These are phyloP conservation scores for Epizoanthus rinbou DNA, from an alignment of 92 coral and sea anemone species.

Conservation along the genomic window DNA sequence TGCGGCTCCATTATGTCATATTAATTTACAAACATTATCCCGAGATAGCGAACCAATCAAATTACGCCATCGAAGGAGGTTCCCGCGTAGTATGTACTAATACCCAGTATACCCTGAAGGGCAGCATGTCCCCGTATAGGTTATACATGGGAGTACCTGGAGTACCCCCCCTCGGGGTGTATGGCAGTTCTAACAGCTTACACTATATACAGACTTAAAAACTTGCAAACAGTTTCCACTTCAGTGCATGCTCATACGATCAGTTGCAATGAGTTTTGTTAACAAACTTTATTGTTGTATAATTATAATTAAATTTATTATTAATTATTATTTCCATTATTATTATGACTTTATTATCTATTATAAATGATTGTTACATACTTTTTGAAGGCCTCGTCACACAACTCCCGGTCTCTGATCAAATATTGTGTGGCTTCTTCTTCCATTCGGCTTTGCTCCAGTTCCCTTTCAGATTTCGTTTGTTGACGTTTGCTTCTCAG, in stretches of 20 bases:
- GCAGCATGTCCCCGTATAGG: too few species aligned
- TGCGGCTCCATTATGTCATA: too few species aligned
- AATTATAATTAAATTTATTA: background rate
- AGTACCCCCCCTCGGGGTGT: too few species aligned
- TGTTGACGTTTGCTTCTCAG: conserved; percentile 72
- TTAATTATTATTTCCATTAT: background rate
- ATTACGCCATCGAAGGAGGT: too few species aligned
- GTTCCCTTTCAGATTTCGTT: conserved; percentile 59
- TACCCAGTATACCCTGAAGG: too few species aligned
- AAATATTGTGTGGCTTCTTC: conserved; percentile 88
- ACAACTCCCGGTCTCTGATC: conserved; percentile 84
- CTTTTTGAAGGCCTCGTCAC: conserved; percentile 98
- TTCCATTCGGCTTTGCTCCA: conserved; percentile 72
- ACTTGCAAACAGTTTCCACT: too few species aligned
- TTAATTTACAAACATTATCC: too few species aligned
- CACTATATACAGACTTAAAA: too few species aligned
- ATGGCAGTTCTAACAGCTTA: too few species aligned
- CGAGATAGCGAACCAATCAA: too few species aligned
- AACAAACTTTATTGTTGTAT: background rate
- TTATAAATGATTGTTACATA: background rate
- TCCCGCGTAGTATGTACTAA: too few species aligned
- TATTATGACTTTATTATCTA: background rate
- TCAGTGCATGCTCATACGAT: background rate
- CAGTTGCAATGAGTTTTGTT: background rate
- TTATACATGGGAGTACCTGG: too few species aligned